A percentile compares a stretch with the other conserved stretches of the same genome.
These are phyloP conservation scores for Melanotus villosus DNA, from an alignment of 2,888 invertebrate genomes.

Conservation along the genomic window DNA sequence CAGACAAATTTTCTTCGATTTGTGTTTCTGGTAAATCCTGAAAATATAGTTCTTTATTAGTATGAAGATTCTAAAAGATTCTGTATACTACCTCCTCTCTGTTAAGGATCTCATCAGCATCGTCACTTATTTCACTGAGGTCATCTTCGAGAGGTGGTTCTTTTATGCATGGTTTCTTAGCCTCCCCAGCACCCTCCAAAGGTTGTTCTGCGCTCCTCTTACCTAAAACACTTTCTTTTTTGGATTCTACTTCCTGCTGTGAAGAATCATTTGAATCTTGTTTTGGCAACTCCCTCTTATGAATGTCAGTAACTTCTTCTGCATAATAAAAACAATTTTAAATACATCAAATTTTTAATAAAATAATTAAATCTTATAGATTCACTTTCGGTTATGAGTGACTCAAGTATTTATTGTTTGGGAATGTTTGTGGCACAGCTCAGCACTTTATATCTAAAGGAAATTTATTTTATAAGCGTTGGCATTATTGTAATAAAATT, in stretches of 20 bases:
- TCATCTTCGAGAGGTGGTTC: constrained; percentile 74
- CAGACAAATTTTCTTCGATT: constrained; percentile 27
- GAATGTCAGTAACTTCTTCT: constrained; percentile 31
- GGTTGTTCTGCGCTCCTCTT: constrained; percentile 63
- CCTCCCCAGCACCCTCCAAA: constrained; percentile 66
- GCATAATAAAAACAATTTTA: neutral
- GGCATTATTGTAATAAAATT: too few relatives aligned
- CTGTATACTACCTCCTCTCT: constrained; percentile 77
- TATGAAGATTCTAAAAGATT: neutral
- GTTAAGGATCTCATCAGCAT: constrained; percentile 89
- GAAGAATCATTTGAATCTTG: constrained; percentile 39
- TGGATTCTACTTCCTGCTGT: constrained; percentile 40
- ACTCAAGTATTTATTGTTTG: too few relatives aligned
- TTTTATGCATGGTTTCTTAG: constrained; percentile 70
- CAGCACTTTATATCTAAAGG: too few relatives aligned
- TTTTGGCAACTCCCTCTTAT: constrained; percentile 55
- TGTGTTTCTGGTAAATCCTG: constrained; percentile 56
- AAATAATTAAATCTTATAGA: too few relatives aligned
- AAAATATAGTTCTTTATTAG: neutral
- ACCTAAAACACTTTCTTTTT: constrained; percentile 52
- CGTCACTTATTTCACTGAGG: constrained; percentile 90
- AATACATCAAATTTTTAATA: too few relatives aligned
- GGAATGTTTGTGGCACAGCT: too few relatives aligned
- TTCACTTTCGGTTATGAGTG: too few relatives aligned
- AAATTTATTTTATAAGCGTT: too few relatives aligned